These are phyloP conservation scores for Isurus oxyrinchus DNA, from an alignment of 2,113 vertebrate species.

Conservation along the genomic window DNA sequence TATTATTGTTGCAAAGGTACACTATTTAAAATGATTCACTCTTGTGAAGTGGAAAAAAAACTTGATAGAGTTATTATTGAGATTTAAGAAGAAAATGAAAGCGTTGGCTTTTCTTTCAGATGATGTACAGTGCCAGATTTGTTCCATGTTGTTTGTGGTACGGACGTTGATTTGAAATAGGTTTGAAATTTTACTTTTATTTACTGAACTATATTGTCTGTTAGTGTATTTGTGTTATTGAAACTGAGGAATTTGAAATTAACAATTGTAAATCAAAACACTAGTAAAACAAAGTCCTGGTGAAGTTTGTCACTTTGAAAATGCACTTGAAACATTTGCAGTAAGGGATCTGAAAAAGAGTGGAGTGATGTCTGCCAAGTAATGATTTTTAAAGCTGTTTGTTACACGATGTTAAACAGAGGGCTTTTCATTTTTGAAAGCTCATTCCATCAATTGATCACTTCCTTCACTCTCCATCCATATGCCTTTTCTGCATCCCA, in stretches of 20 bases:
- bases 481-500: too few species aligned
- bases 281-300: too few species aligned
- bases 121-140: not conserved
- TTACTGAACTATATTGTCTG: not conserved
- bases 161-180: not conserved
- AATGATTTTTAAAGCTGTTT: not conserved
- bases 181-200: not conserved
- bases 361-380: not conserved
- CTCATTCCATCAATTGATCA: not conserved
- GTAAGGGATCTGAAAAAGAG: not conserved
- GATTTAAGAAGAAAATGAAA: not conserved
- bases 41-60: not conserved
- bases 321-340: not conserved
- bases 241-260: not conserved
- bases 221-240: not conserved
- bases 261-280: too few species aligned
- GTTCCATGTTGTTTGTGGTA: not conserved
- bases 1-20: not conserved
- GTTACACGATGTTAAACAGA: not conserved
- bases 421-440: not conserved
- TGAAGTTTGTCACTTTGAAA: not conserved
- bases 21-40: not conserved
- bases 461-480: too few species aligned
- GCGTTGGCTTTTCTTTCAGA: not conserved
- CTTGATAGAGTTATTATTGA: not conserved